phyloP scores from a whole-genome alignment of 2,113 vertebrate species.

The Lepisosteus osseus region DNA sequence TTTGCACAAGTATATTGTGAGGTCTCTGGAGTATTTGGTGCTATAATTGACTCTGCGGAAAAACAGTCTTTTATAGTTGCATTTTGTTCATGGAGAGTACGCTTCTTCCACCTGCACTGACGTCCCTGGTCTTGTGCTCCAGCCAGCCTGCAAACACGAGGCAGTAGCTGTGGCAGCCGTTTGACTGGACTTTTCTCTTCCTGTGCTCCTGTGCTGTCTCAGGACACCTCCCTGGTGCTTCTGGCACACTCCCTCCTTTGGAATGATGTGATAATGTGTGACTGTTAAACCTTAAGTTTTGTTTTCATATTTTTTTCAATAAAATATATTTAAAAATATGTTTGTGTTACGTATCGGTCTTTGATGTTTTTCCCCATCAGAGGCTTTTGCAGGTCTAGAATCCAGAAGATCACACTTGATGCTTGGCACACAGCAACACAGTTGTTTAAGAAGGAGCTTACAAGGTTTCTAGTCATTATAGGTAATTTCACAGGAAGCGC shows the following conservation, averaged over 20 bases:
- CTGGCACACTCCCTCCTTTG: conserved; percentile 38
- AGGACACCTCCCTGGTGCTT: conserved; percentile 34
- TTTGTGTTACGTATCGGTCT: no score
- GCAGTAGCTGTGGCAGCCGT: conserved; percentile 9
- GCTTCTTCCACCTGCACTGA: conserved; percentile 46
- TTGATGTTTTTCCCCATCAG: no score
- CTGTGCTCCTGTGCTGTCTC: conserved; percentile 20
- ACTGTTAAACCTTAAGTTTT: conserved; percentile 21
- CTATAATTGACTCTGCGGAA: not conserved
- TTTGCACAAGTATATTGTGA: conserved; percentile 38
- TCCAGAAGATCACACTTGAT: no score
- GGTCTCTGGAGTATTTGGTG: conserved; percentile 6
- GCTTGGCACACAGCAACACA: no score
- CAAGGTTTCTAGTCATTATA: no score
- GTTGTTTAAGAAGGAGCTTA: no score
- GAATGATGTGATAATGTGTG: conserved; percentile 35
- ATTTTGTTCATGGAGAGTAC: not conserved
- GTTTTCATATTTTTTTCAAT: conserved; percentile 45
- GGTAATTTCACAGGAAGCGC: no score
- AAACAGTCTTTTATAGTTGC: conserved; percentile 7
- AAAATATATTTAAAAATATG: conserved; percentile 39
- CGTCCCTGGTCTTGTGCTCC: conserved; percentile 35
- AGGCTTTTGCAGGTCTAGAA: no score
- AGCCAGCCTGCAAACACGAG: conserved; percentile 18
- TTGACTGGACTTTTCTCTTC: not conserved